Base-by-base conservation (phyloP, 2,113 vertebrate genomes). In the Ramphastos sulfuratus region DNA sequence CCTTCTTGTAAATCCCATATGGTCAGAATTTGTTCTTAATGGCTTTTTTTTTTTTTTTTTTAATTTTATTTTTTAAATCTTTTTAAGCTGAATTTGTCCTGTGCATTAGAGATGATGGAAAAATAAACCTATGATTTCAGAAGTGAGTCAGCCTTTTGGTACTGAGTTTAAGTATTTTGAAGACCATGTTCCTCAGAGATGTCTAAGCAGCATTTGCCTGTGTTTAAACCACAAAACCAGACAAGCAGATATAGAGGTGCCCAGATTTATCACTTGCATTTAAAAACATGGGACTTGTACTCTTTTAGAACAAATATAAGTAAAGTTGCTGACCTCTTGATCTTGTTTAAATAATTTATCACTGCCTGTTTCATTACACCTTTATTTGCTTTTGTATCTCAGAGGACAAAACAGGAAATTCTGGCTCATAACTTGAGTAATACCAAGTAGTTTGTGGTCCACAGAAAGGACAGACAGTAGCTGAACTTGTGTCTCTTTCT, bases 1-100 rank as follows among this genome's bases (percentile, higher is more conserved):
- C 92, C 87, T 94, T 91, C 92, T 89, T 87, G 72, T 82, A 87
- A 71, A 67, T 91, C 87, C 91, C 91, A 94, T 94, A 96, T 92
- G 95, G 94, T 91, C 84, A 92, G 79, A 92, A 85, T 85, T 87
- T 85, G 56, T 74, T 96, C 91, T 66, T 77, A 92, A 91, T 92
- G 93, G 75, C 28, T 82, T 37, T 42, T 60, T 65, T 58, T 50
- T 20, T 83, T 76, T 37, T 37, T 60, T 52, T 44, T 1, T 55
- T 37, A n/a, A n/a, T n/a, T n/a, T n/a, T n/a, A n/a, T n/a, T n/a
- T n/a, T n/a, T n/a, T n/a, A n/a, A n/a, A 75, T 60, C 63, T 48
- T 39, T 1, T 64, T 28, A 54, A 82, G 15, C 42, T 39, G 67
- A 93, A 85, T 37, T 87, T 55, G 73, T 85, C 16, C 24, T 44